Evolutionary conservation across 2,113 vertebrate genomes (phyloP), one percentile per base, ranked within the genome.

Genomic region (Poeciliopsis turrubarensis): DNA sequence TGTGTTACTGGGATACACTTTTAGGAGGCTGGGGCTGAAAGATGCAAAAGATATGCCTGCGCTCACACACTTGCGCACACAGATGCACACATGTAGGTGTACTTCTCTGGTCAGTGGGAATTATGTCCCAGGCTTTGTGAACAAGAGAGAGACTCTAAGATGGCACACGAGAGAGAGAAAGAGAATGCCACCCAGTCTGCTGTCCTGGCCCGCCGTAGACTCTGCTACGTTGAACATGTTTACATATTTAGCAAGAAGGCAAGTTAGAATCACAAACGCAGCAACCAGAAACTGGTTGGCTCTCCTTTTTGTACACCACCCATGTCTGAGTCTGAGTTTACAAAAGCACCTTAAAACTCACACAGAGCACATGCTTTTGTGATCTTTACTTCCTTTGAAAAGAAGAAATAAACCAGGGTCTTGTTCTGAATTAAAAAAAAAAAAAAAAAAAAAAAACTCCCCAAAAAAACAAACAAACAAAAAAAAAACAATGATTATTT

Each of bases 301-400:
- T 92, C 86, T 86, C 70, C 51, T 57, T 57, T 32, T 74, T 71
- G 70, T 77, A 68, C 81, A 77, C 72, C 79, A 86, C 76, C 86
- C 80, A 82, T 82, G 82, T 84, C 51, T 76, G 90, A 93, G 93
- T 94, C 51, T 76, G 90, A 93, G 93, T 94, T 94, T 93, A 94
- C 94, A 90, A 89, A 90, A 92, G 93, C 93, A 95, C 93, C 94
- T 95, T 94, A 93, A 91, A 93, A 94, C 91, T 93, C 94, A 91
- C 87, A 87, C 75, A 75, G 92, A 92, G 93, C 93, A 92, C 90
- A 93, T 73, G 86, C 89, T 91, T 93, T 90, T 93, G 91, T 94
- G 91, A 92, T 93, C 86, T 93, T 91, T 91, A 90, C 92, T 92
- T 92, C 86, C 86, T 93, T 90, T 78, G 57, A 77, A 74, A 83